Evolutionary conservation across 2,888 invertebrate species (phyloP), one percentile per base, ranked within the genome.

Genomic region (Agrilus cyanescens): DNA sequence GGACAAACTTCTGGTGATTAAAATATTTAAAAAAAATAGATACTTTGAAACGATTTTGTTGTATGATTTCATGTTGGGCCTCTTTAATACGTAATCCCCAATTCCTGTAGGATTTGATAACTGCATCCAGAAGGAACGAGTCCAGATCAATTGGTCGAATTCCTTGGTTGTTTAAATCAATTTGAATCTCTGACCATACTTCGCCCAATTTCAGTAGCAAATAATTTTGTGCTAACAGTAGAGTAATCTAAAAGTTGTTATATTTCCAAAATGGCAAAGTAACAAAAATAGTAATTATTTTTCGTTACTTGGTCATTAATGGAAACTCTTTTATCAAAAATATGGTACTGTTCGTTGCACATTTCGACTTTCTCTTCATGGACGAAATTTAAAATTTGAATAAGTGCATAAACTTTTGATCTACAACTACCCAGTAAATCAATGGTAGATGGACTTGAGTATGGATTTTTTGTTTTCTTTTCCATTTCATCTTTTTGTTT

Each of bases 331-430:
- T 18, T 34, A 10, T 59, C 43, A 30, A 60, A 54, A 30, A 65
- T 58, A 46, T 61, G 63, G 43, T 71, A 72, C 50, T 56, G 60
- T 30, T 69, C 60, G 35, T 61, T 60, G 0, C 62, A 60, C 12
- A 57, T 49, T 35, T 64, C 51, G 10, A 62, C 60, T 32, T 51
- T 56, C 2, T 62, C 57, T n/a, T 47, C 40, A 41, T 66, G 61
- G 29, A 57, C 51, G 12, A 56, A 52, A 30, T 56, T 52, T 5
- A 71, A 50, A 6, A 69, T 54, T 49, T 66, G 62, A 10, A 65
- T 44, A 37, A 73, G 58, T 10, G 65, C 61, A 47, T 69, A 69
- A 40, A 73, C 63, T 56, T 71, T 72, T 1, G 68, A 67, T 48
- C 71, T 55, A 20, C 61, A 61, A 33, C 70, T 68, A 4, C 63